phyloP scores from a whole-genome alignment of 2,888 invertebrate genomes.

The Polyommatus iphigenia region DNA sequence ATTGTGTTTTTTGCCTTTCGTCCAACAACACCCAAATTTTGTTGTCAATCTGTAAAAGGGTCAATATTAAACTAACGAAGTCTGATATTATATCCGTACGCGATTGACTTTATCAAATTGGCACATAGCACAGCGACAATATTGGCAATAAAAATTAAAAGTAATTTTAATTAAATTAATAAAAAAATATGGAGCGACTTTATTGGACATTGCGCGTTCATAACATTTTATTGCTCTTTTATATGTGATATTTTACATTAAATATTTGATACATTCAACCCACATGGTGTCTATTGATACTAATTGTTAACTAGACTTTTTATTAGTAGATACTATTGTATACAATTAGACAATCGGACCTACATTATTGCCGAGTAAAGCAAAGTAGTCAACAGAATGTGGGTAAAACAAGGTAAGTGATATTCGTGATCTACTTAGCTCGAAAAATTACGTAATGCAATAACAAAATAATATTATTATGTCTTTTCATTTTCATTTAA shows the following conservation, averaged over 20 bases:
- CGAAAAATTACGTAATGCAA: too few relatives aligned
- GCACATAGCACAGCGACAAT: neutral
- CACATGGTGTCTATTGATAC: neutral
- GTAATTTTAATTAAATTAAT: constrained; percentile 19
- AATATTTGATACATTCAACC: neutral
- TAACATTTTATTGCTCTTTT: constrained; percentile 15
- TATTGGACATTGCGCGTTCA: constrained; percentile 25
- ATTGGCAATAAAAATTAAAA: constrained; percentile 19
- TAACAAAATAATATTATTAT: too few relatives aligned
- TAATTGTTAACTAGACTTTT: too few relatives aligned
- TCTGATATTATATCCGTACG: neutral
- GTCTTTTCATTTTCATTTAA: too few relatives aligned
- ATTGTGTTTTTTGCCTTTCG: neutral
- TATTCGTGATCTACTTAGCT: too few relatives aligned
- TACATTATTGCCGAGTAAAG: too few relatives aligned
- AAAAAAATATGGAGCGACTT: constrained; percentile 19
- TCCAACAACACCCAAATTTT: too few relatives aligned
- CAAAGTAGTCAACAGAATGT: too few relatives aligned
- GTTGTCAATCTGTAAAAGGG: too few relatives aligned
- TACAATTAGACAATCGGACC: too few relatives aligned
- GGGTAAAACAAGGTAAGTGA: too few relatives aligned
- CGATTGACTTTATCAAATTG: constrained; percentile 7
- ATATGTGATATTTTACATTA: neutral
- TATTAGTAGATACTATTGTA: too few relatives aligned
- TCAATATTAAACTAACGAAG: neutral